Conservation (phyloP, 2,113 vertebrate species). For the Strix aluco region DNA sequence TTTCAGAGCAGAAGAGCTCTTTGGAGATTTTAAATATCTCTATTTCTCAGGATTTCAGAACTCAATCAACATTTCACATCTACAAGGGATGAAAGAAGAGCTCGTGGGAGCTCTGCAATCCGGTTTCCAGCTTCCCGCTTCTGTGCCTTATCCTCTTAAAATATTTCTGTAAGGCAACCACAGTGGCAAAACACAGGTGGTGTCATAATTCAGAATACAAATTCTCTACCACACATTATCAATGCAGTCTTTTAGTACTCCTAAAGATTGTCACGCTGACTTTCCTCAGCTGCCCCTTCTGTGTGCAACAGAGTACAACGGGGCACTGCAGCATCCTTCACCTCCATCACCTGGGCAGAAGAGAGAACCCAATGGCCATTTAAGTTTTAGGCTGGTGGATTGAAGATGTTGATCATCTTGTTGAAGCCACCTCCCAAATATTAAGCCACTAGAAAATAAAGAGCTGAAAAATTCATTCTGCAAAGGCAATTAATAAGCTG, state of each 20-base stretch:
- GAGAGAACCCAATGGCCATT: neutral
- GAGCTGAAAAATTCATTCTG: neutral
- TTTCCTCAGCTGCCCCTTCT: neutral
- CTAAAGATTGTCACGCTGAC: neutral
- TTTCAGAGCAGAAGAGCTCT: neutral
- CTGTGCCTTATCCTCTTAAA: neutral
- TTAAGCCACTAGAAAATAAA: neutral
- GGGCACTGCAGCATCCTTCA: neutral
- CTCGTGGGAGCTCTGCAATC: neutral
- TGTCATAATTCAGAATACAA: neutral
- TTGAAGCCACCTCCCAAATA: neutral
- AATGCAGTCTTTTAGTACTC: neutral
- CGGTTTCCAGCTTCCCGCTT: neutral
- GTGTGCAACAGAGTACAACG: fast-evolving
- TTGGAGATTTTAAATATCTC: neutral
- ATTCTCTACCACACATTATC: neutral
- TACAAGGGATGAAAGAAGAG: neutral
- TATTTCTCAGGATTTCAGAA: neutral
- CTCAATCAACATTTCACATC: neutral
- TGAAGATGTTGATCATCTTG: neutral
- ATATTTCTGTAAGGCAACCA: neutral
- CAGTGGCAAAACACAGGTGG: neutral
- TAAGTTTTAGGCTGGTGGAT: neutral
- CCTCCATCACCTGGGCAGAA: neutral
- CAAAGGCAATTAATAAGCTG: neutral